Evolutionary conservation across 2,888 invertebrate species (phyloP), one percentile per base, ranked within the genome.

Genomic region (Acronicta psi): DNA sequence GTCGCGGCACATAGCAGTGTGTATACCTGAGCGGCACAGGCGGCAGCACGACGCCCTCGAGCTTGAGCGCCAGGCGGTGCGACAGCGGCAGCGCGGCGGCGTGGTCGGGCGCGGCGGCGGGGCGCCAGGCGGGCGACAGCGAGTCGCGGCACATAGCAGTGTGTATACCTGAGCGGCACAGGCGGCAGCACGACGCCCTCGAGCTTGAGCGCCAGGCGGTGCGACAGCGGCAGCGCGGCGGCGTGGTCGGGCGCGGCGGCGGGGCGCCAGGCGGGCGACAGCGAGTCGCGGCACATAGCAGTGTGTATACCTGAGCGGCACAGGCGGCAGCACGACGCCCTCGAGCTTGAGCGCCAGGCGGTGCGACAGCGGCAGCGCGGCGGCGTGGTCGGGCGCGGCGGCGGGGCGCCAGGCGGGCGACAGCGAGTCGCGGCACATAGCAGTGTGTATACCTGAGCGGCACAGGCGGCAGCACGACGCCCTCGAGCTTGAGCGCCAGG

Each of bases 261-360:
- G 55, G 89, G 94, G 79, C 84, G 23, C 7, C 7, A 7, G 23
- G n/a, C n/a, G n/a, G n/a, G n/a, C n/a, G n/a, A n/a, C n/a, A n/a
- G n/a, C n/a, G n/a, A n/a, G n/a, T n/a, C n/a, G n/a, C n/a, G n/a
- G n/a, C n/a, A n/a, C n/a, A n/a, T n/a, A n/a, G n/a, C n/a, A 10
- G 29, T 11, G 29, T 29, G 29, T 29, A 10, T 9, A 29, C 29
- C 42, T 42, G n/a, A 42, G 42, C 42, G 23, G 11, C 11, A 23
- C 7, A 23, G 85, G 79, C 38, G 63, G 98, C 96, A 79, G 96
- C 45, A 99, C 73, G 6, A 99, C 98, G 0, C 99, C 99, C 90
- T 99, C 99, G 2, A 99, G 97, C 93, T 98, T 98, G 20, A 99
- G 95, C 0, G 98, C 98, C 59, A 99, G 95, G 73, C 98, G 97